Evolutionary conservation across 2,888 invertebrate species (phyloP).

Genomic region (Lepidochitona cinerea): DNA sequence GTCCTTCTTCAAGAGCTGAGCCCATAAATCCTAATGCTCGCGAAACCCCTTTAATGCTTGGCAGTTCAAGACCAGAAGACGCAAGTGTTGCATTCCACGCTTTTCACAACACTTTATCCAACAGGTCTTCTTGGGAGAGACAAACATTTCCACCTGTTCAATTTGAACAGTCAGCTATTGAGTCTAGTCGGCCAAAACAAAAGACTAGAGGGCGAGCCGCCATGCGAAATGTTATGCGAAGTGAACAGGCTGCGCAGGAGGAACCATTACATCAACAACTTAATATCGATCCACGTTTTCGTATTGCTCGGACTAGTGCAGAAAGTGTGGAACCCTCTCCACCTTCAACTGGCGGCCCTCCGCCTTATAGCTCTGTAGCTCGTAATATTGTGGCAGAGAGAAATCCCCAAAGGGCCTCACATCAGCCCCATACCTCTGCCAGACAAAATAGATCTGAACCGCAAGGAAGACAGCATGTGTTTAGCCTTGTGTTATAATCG

Average conservation of each 20-base stretch:
- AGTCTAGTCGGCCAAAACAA: neutral
- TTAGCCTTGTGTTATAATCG: neutral
- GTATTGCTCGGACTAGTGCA: neutral
- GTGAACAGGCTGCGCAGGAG: conserved; percentile 7
- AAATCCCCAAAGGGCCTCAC: neutral
- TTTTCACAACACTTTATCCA: neutral
- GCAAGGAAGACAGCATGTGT: neutral
- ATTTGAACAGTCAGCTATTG: neutral
- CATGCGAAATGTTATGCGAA: neutral
- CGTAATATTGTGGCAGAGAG: neutral
- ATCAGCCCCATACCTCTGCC: neutral
- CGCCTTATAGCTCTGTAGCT: neutral
- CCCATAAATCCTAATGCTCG: too few species aligned
- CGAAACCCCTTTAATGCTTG: neutral
- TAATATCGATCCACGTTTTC: neutral
- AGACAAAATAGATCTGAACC: neutral
- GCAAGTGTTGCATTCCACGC: neutral
- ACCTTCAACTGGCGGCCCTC: neutral
- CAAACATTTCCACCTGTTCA: neutral
- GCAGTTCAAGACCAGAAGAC: neutral
- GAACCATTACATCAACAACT: neutral
- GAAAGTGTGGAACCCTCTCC: neutral
- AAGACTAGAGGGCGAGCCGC: neutral
- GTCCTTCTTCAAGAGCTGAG: too few species aligned
- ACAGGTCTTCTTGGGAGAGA: neutral